Evolutionary conservation across 2,888 invertebrate genomes (phyloP).

Genomic region (Cephus runcator): DNA sequence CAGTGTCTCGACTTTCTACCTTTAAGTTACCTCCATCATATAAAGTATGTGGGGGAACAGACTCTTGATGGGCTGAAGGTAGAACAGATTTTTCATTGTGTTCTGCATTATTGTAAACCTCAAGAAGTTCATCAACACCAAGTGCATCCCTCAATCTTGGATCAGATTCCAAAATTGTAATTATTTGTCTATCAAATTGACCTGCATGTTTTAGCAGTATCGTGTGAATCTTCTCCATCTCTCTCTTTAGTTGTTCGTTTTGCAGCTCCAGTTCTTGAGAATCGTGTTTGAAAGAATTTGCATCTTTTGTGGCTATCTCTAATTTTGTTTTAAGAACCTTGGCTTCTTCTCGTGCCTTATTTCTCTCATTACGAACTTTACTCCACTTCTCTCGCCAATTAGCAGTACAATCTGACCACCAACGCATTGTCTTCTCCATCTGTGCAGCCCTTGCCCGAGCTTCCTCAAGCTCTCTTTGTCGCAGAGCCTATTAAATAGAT

Average conservation of each 20-base stretch:
- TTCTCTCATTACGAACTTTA: constrained; percentile 91
- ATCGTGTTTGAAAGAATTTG: constrained; percentile 78
- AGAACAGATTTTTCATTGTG: constrained; percentile 31
- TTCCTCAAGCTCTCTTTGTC: constrained; percentile 89
- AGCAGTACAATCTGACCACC: constrained; percentile 99
- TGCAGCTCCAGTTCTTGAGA: constrained; percentile 82
- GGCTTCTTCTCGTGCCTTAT: constrained; percentile 91
- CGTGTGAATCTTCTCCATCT: constrained; percentile 82
- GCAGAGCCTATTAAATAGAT: constrained; percentile 67
- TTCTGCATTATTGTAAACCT: constrained; percentile 53
- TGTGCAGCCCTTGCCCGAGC: constrained; percentile 93
- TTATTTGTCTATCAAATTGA: constrained; percentile 71
- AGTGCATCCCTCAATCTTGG: constrained; percentile 53
- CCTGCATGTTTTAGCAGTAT: constrained; percentile 76
- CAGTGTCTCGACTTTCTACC: constrained; percentile 29
- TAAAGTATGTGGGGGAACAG: constrained; percentile 33
- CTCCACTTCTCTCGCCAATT: constrained; percentile 98
- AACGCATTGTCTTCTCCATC: constrained; percentile 99
- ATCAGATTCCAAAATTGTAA: constrained; percentile 57
- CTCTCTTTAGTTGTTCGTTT: constrained; percentile 80
- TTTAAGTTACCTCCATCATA: constrained; percentile 38
- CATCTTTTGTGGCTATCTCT: constrained; percentile 82
- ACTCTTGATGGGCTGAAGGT: constrained; percentile 31
- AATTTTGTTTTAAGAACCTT: constrained; percentile 84
- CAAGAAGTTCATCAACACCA: constrained; percentile 51